phyloP scores from a whole-genome alignment of 2,888 invertebrate species.

The Dynastes maya region DNA sequence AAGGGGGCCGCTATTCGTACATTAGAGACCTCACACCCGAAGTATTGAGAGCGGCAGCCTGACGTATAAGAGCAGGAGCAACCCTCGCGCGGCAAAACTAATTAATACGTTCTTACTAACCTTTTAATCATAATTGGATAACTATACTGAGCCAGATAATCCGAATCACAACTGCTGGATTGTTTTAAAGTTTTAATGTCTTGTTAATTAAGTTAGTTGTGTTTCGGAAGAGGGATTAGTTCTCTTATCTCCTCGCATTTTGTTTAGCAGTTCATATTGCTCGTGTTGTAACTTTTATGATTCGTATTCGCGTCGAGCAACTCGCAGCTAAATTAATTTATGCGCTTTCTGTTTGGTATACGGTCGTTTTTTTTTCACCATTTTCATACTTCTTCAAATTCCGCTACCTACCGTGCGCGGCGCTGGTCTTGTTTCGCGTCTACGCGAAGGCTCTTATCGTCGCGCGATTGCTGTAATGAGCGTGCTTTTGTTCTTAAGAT shows the following conservation, averaged over 20 bases:
- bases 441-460: constrained; percentile 19
- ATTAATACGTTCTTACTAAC: constrained; percentile 71
- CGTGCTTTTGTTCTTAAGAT: constrained; percentile 36
- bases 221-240: constrained; percentile 56
- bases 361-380: not conserved
- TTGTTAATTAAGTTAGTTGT: constrained; percentile 68
- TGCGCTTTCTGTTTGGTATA: constrained; percentile 25
- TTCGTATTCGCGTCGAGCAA: constrained; percentile 17
- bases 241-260: constrained; percentile 47
- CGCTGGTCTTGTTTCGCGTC: not conserved
- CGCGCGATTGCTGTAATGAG: constrained; percentile 41
- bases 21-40: constrained; percentile 58
- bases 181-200: constrained; percentile 67
- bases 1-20: constrained; percentile 55
- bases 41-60: not conserved
- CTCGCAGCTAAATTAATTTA: constrained; percentile 34
- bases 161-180: constrained; percentile 65
- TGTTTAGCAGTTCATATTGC: constrained; percentile 47
- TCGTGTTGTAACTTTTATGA: constrained; percentile 31
- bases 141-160: constrained; percentile 65
- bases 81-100: constrained; percentile 60
- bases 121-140: constrained; percentile 73
- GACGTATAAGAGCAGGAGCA: constrained; percentile 13
- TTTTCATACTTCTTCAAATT: not conserved
- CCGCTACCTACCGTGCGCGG: constrained; percentile 1